Conservation (phyloP, 2,888 invertebrate genomes). For the Clanis bilineata region DNA sequence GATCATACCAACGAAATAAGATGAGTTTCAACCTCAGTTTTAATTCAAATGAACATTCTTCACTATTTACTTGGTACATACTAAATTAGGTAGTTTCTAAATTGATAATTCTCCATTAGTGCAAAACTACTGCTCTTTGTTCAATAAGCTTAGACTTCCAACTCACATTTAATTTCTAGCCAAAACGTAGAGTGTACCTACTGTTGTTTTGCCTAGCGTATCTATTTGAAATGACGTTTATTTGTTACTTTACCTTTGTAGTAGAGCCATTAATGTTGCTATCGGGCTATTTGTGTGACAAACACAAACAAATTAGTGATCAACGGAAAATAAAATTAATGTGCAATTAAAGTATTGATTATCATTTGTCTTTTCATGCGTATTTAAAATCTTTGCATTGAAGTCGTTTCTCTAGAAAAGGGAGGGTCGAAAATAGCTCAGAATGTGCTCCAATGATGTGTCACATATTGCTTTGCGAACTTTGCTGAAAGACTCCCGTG, state of each 20-base stretch:
- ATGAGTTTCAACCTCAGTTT: no score
- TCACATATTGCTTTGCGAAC: no score
- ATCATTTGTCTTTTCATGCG: constrained; percentile 35
- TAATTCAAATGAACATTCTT: no score
- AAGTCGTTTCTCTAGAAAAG: neutral
- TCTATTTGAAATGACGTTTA: constrained; percentile 50
- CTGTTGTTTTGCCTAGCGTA: constrained; percentile 29
- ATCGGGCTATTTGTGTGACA: constrained; percentile 94
- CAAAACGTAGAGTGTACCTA: neutral
- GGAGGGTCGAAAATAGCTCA: no score
- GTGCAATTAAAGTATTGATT: constrained; percentile 40
- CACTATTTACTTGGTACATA: no score
- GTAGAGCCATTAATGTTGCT: constrained; percentile 97
- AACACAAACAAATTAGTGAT: constrained; percentile 82
- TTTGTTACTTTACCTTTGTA: constrained; percentile 91
- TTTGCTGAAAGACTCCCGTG: no score
- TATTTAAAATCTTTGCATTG: constrained; percentile 22
- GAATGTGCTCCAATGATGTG: no score
- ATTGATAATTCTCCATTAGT: neutral
- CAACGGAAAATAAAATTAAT: constrained; percentile 50
- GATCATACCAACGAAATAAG: no score
- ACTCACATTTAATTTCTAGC: neutral
- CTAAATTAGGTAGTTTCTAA: neutral
- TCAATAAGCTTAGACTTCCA: neutral
- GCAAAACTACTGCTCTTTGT: neutral